phyloP scores from a whole-genome alignment of 35 echinoderm and acorn worm species.

The Diadema setosum region DNA sequence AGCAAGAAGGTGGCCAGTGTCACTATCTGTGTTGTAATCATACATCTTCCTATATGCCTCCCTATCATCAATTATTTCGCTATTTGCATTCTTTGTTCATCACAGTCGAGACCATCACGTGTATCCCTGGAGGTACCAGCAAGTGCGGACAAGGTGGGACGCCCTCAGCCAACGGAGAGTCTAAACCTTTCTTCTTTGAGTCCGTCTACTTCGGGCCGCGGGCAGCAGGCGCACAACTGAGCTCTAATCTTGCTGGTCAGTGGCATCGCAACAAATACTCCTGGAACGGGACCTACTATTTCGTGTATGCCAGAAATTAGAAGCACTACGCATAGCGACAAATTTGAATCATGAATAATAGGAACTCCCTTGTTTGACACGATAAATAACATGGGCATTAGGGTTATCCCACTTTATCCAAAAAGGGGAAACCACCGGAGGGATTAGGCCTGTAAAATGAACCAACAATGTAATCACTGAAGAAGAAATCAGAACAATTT shows the following conservation, averaged over 20 bases:
- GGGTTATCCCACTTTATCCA: too few relatives aligned
- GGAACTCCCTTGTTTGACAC: too few relatives aligned
- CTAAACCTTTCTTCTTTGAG: neutral
- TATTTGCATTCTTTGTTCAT: neutral
- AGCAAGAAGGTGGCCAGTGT: neutral
- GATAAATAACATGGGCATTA: too few relatives aligned
- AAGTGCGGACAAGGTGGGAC: neutral
- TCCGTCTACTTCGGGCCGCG: constrained; percentile 24
- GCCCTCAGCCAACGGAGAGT: neutral
- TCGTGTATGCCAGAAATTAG: constrained; percentile 23
- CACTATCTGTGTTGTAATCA: neutral
- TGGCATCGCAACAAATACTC: constrained; percentile 20
- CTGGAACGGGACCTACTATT: constrained; percentile 28
- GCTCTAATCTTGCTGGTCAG: neutral
- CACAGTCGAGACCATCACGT: constrained; percentile 9
- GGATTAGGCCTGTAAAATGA: too few relatives aligned
- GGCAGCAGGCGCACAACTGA: neutral
- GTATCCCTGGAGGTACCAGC: neutral
- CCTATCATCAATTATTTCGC: neutral
- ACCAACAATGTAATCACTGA: too few relatives aligned
- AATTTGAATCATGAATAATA: too few relatives aligned
- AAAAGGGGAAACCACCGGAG: too few relatives aligned
- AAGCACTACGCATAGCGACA: too few relatives aligned
- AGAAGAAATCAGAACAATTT: too few relatives aligned
- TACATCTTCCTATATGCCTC: neutral